A percentile compares a stretch with the other conserved stretches of the same genome.
phyloP scores from a whole-genome alignment of 2,113 vertebrate species.

The Lagopus leucura region DNA sequence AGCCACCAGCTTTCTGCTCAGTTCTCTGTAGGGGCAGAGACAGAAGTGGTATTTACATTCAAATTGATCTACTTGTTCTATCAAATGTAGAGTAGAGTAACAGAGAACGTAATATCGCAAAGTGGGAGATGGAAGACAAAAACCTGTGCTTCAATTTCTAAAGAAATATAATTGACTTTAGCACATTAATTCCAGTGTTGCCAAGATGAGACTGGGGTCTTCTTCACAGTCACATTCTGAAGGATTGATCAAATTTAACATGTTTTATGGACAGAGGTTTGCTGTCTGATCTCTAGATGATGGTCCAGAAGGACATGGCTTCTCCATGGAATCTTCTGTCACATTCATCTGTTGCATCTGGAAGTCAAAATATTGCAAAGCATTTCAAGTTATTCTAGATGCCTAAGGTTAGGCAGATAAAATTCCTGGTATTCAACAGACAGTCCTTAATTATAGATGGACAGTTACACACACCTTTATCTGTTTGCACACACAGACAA shows the following conservation, averaged over 20 bases:
- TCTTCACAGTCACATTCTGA: background rate
- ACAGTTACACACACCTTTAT: background rate
- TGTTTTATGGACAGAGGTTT: background rate
- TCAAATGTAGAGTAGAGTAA: accelerated
- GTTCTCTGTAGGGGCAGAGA: background rate
- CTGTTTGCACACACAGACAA: background rate
- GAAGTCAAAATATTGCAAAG: background rate
- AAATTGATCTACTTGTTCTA: background rate
- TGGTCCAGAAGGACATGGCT: background rate
- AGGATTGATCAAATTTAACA: background rate
- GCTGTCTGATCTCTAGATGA: background rate
- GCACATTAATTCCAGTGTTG: background rate
- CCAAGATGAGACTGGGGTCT: background rate
- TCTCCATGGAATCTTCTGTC: background rate
- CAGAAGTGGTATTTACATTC: background rate
- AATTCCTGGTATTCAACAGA: background rate
- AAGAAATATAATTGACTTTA: background rate
- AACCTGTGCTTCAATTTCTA: background rate
- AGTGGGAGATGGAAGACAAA: background rate
- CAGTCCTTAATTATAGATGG: accelerated
- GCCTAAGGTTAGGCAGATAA: background rate
- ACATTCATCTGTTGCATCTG: background rate
- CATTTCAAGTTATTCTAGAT: background rate
- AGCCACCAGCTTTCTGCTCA: background rate
- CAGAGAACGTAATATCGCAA: background rate